Base-by-base conservation (phyloP, 2,797 vertebrate species). In the Melanotaenia trifasciata region DNA sequence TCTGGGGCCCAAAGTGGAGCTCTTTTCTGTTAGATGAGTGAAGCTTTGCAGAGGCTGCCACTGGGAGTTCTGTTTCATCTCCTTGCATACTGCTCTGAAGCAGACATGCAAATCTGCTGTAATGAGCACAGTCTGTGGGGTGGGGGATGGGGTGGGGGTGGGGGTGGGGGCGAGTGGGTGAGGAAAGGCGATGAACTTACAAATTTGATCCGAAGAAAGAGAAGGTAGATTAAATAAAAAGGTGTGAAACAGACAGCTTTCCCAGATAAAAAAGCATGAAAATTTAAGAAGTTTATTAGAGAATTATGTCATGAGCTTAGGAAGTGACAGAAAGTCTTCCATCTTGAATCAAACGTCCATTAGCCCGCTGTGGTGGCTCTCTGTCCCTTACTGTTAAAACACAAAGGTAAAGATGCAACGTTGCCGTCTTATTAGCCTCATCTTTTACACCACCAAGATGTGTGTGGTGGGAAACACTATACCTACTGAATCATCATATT, bases 81-180 rank as follows among this genome's bases (percentile, higher is more conserved):
- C 88, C 62, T 80, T 84, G 91, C 88, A 73, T 89, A 82, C 86
- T 79, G 84, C 92, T 91, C 84, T 83, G 84, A 87, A 93, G 91
- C 91, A 94, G 89, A 94, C 93, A 93, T 94, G 92, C 93, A 94
- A 94, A 95, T 94, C 91, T 74, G 81, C 89, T 84, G 85, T 94
- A 94, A 94, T 92, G 93, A 94, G 92, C 66, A 80, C 89, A 90
- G 88, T 73, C 86, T 83, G 87, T 88, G 89, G 64, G 89, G 87
- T 74, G 8, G 14, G 14, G 24, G 60, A 30, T n/a, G 57, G 58
- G 58, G 28, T n/a, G 57, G 58, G 58, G 28, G 74, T 26, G 10
- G 14, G 14, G 24, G 60, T n/a, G 59, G 63, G 20, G 47, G 53
- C 1, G 63, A 47, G 22, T 32, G 64, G 36, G 58, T 2, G 14